These are phyloP conservation scores for Hetaerina titia DNA, from an alignment of 2,888 invertebrate species.

Conservation along the genomic window DNA sequence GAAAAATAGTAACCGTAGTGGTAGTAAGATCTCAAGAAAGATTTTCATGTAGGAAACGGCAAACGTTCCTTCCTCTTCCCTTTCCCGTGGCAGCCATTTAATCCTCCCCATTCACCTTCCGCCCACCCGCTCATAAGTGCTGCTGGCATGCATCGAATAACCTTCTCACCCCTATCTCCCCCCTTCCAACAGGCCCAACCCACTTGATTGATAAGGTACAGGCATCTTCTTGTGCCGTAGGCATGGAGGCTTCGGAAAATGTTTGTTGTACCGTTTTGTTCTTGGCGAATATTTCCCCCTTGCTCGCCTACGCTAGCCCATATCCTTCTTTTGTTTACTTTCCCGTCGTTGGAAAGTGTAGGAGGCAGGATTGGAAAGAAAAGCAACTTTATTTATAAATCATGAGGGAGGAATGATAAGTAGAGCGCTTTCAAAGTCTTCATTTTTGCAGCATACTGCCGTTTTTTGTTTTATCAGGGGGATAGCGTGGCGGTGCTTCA, in stretches of 20 bases:
- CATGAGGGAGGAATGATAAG: background rate
- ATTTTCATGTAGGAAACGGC: background rate
- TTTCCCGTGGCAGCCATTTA: background rate
- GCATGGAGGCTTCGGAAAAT: background rate
- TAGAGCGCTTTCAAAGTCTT: background rate
- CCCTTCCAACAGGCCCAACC: background rate
- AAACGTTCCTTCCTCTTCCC: background rate
- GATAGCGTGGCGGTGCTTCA: no score
- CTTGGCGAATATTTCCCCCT: background rate
- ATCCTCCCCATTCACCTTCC: background rate
- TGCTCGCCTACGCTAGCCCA: background rate
- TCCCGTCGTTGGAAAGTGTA: background rate
- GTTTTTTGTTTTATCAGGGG: no score
- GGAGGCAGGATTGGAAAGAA: background rate
- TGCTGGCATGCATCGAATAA: background rate
- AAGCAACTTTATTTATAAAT: constrained; percentile 2
- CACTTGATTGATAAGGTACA: constrained; percentile 1
- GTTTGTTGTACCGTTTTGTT: constrained; percentile 7
- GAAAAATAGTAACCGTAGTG: no score
- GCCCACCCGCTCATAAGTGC: background rate
- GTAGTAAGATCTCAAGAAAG: no score
- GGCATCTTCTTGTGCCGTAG: background rate
- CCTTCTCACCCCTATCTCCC: background rate
- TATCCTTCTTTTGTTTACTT: background rate
- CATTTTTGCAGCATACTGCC: background rate